Evolutionary conservation across 2,797 vertebrate genomes (phyloP).

Genomic region (Carapus acus): DNA sequence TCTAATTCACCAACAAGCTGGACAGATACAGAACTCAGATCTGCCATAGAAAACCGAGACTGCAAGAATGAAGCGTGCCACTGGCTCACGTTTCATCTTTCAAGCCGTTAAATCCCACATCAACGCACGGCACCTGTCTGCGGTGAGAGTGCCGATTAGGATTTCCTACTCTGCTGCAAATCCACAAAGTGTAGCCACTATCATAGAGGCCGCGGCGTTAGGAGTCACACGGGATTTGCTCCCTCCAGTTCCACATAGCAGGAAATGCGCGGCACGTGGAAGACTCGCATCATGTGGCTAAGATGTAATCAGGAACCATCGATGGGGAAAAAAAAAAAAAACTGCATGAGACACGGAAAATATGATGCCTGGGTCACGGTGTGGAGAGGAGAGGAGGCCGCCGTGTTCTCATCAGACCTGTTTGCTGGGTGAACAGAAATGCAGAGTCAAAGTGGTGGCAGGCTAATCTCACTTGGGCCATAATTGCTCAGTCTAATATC

Average conservation of each 20-base stretch:
- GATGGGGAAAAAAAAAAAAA: constrained; percentile 27
- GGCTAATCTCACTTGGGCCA: not conserved
- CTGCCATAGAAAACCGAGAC: too few species aligned
- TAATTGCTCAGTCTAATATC: too few species aligned
- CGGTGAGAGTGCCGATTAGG: not conserved
- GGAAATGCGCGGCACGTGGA: not conserved
- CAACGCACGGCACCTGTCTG: not conserved
- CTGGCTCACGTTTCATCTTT: too few species aligned
- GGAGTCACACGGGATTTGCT: constrained; percentile 16
- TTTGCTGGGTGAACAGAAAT: not conserved
- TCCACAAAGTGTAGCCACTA: not conserved
- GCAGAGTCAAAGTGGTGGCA: not conserved
- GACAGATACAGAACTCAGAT: too few species aligned
- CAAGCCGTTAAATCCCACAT: too few species aligned
- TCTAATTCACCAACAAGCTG: too few species aligned
- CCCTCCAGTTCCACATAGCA: constrained; percentile 1
- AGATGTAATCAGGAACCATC: constrained; percentile 30
- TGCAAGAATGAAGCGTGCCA: too few species aligned
- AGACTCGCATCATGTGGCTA: constrained; percentile 1
- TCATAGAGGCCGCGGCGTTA: not conserved
- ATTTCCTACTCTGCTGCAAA: not conserved
- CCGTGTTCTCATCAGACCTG: not conserved
- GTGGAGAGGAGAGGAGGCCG: not conserved
- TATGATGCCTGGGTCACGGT: constrained; percentile 7
- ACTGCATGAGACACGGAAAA: constrained; percentile 13